phyloP scores from a whole-genome alignment of 2,113 vertebrate species.

The Salvelinus fontinalis region DNA sequence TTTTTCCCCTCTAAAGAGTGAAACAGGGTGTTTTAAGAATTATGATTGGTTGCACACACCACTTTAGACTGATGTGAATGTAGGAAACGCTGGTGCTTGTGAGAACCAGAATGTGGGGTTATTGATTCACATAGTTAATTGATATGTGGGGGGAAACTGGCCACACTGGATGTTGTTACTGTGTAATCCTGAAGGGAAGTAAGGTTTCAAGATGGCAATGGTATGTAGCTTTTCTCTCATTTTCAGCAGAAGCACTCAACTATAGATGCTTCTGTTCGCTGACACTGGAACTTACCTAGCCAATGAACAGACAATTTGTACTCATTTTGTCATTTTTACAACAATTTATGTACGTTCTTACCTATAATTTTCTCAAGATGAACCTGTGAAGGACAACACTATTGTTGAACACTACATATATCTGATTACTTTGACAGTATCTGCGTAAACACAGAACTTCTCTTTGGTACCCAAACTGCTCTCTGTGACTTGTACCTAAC shows the following conservation, averaged over 20 bases:
- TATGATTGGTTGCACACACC: constrained; percentile 43
- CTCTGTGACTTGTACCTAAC: constrained; percentile 15
- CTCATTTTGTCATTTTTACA: too few species aligned
- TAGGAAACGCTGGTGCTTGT: not conserved
- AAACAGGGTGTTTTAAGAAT: constrained; percentile 26
- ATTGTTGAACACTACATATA: constrained; percentile 17
- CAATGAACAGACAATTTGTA: not conserved
- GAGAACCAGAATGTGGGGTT: not conserved
- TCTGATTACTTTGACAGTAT: constrained; percentile 2
- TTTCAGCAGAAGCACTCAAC: not conserved
- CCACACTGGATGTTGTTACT: not conserved
- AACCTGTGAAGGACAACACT: not conserved
- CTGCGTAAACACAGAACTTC: not conserved
- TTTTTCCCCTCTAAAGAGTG: constrained; percentile 18
- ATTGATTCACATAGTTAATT: not conserved
- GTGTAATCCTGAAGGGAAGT: not conserved
- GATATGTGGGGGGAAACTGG: not conserved
- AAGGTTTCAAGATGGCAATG: not conserved
- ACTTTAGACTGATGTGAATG: constrained; percentile 43
- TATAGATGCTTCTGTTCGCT: not conserved
- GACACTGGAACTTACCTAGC: not conserved
- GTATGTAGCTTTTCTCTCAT: not conserved
- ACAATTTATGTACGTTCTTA: not conserved
- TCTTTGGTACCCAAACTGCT: constrained; percentile 15
- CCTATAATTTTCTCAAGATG: not conserved